phyloP scores from a whole-genome alignment of 92 coral and sea anemone genomes.

The Chrysogorgia sp. region DNA sequence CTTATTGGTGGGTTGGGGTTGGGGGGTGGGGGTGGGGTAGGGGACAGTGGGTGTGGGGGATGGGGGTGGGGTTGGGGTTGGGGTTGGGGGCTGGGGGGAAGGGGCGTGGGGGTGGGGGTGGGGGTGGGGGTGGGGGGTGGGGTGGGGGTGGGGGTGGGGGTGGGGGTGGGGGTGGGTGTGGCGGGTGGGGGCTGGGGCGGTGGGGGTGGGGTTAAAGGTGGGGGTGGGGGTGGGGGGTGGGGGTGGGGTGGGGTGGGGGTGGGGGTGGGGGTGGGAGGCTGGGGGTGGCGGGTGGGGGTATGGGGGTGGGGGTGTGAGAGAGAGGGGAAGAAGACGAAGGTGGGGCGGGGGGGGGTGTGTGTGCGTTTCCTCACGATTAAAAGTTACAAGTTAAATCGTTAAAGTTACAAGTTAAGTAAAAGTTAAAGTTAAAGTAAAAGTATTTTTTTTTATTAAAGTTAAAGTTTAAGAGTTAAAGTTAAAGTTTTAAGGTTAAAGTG shows the following conservation, averaged over 20 bases:
- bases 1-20: too few species aligned
- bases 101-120: too few species aligned
- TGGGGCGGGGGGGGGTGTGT: conserved; percentile 53
- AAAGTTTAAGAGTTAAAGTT: conserved; percentile 55
- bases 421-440: conserved; percentile 57
- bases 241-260: conserved; percentile 41
- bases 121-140: conserved; percentile 46
- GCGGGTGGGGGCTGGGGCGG: conserved; percentile 25
- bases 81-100: too few species aligned
- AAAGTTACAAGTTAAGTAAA: conserved; percentile 35
- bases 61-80: conserved; percentile 45
- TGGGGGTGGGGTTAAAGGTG: conserved; percentile 16
- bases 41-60: too few species aligned
- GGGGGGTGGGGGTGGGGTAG: too few species aligned
- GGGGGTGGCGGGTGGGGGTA: conserved; percentile 8
- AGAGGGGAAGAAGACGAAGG: conserved; percentile 30
- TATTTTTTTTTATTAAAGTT: too few species aligned
- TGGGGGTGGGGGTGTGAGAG: conserved; percentile 22
- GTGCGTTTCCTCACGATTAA: too few species aligned
- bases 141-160: conserved; percentile 27
- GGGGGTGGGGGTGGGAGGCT: background rate
- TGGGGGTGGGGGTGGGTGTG: background rate
- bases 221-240: conserved; percentile 40
- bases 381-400: conserved; percentile 20
- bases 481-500: conserved; percentile 55